These are phyloP conservation scores for Masticophis lateralis DNA, from an alignment of 2,797 vertebrate species.

Conservation along the genomic window DNA sequence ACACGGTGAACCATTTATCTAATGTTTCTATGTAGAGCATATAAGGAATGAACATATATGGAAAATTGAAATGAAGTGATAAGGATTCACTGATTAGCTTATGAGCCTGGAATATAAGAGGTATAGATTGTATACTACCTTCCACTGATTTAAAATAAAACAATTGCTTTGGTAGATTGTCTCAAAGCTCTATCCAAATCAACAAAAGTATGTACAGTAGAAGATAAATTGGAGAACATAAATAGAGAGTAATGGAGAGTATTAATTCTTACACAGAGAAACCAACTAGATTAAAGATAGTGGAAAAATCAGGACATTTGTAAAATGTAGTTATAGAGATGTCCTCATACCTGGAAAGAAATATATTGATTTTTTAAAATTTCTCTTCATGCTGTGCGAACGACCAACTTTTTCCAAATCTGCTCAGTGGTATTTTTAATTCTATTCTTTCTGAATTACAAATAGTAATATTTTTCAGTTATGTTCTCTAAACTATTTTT, in stretches of 20 bases:
- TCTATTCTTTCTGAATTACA: background rate
- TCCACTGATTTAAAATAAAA: background rate
- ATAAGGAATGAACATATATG: slow-evolving; percentile 31
- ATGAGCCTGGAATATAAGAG: background rate
- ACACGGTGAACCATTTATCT: slow-evolving; percentile 72
- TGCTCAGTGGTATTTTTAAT: background rate
- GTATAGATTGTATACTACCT: slow-evolving; percentile 4
- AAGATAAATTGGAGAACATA: background rate
- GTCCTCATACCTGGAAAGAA: background rate
- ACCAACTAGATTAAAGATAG: background rate
- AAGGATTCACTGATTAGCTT: background rate
- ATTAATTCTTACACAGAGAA: background rate
- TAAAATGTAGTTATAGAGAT: background rate
- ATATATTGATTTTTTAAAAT: background rate
- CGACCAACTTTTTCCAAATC: background rate
- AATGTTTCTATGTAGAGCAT: slow-evolving; percentile 63
- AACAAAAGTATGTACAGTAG: background rate
- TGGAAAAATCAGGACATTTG: background rate
- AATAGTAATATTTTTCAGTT: background rate
- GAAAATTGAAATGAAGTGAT: background rate
- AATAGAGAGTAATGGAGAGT: background rate
- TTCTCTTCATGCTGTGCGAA: background rate
- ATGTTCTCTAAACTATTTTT: background rate
- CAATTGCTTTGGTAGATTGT: background rate
- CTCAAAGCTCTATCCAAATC: background rate